Conservation (phyloP, 1,140 invertebrate species). For the Chironomus striatipennis region DNA sequence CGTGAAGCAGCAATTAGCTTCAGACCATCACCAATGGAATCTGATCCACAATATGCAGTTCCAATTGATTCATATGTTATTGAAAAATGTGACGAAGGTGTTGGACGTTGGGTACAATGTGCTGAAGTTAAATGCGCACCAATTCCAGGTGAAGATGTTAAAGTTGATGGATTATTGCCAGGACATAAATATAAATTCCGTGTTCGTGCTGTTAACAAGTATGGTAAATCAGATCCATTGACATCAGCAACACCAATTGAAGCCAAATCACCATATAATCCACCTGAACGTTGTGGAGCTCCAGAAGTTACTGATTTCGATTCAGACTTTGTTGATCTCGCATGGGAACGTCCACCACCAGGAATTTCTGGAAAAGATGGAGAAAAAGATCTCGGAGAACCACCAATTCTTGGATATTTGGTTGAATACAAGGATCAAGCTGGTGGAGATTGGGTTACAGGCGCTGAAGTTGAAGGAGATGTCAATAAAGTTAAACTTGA, state of each 20-base stretch:
- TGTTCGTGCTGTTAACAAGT: conserved; percentile 88
- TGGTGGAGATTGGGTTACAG: conserved; percentile 78
- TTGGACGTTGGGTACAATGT: conserved; percentile 85
- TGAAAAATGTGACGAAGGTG: conserved; percentile 89
- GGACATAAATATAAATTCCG: conserved; percentile 95
- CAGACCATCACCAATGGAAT: conserved; percentile 86
- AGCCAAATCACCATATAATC: conserved; percentile 96
- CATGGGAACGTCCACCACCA: conserved; percentile 70
- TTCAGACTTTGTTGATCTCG: conserved; percentile 86
- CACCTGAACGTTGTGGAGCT: conserved; percentile 75
- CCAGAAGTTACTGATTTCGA: conserved; percentile 89
- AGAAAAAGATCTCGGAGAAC: conserved; percentile 67
- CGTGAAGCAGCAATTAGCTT: conserved; percentile 63
- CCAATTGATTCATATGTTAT: conserved; percentile 86
- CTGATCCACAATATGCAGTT: conserved; percentile 49
- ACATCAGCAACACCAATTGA: conserved; percentile 80
- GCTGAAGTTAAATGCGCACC: conserved; percentile 69
- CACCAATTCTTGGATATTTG: conserved; percentile 83
- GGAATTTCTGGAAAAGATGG: not conserved
- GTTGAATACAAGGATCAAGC: conserved; percentile 95
- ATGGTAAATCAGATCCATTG: conserved; percentile 92
- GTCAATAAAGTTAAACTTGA: conserved; percentile 73
- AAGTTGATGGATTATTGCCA: conserved; percentile 70
- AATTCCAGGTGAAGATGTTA: conserved; percentile 53
- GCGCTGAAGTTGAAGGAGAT: conserved; percentile 74